Evolutionary conservation across 37 sponge, comb jelly and placozoan species (phyloP).

Genomic region (Spongia lamella): DNA sequence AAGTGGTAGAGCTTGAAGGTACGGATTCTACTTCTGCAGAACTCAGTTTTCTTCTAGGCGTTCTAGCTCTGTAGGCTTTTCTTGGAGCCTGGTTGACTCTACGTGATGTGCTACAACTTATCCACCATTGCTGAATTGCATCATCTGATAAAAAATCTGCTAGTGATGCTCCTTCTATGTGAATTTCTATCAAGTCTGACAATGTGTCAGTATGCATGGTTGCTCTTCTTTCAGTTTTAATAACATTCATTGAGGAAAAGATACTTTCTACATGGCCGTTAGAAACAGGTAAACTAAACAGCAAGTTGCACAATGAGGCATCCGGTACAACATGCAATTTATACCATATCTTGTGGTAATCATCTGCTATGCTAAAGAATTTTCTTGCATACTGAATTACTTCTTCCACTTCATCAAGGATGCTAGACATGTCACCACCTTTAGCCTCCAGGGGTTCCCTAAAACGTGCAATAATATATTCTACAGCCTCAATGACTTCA

Average conservation of each 20-base stretch:
- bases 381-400: constrained; percentile 29
- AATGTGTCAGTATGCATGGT: constrained; percentile 20
- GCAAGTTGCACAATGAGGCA: constrained; percentile 9
- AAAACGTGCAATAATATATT: constrained; percentile 7
- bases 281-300: constrained; percentile 38
- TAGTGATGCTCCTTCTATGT: constrained; percentile 32
- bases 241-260: constrained; percentile 37
- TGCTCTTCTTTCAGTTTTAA: constrained; percentile 22
- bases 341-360: constrained; percentile 35
- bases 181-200: constrained; percentile 31
- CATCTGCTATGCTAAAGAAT: constrained; percentile 17
- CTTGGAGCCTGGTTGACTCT: constrained; percentile 35
- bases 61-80: constrained; percentile 4
- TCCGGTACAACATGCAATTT: constrained; percentile 22
- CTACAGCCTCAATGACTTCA: constrained; percentile 17
- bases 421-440: constrained; percentile 22
- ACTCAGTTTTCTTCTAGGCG: too few relatives aligned
- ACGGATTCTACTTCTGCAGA: too few relatives aligned
- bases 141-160: constrained; percentile 22
- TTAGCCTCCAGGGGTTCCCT: constrained; percentile 31
- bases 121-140: constrained; percentile 27
- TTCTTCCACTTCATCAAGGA: constrained; percentile 29
- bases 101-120: constrained; percentile 5
- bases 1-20: too few relatives aligned
- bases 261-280: constrained; percentile 19